Percentiles rank a stretch among this genome's conserved stretches.
phyloP scores from a whole-genome alignment of 2,797 vertebrate genomes.

The Clarias pachynema region DNA sequence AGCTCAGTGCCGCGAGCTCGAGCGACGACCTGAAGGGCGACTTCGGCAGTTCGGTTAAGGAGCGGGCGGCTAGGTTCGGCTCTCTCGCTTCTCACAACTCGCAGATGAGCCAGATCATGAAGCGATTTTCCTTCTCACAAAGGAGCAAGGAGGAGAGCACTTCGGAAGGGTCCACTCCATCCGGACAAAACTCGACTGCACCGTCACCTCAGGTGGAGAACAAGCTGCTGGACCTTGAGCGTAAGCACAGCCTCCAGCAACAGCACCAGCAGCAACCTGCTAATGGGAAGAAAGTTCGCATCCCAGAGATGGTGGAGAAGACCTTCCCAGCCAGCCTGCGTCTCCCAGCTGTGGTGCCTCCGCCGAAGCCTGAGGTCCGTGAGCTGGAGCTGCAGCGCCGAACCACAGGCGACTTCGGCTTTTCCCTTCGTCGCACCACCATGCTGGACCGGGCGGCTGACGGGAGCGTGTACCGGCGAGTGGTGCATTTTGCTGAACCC shows the following conservation, averaged over 20 bases:
- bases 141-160: constrained; percentile 91
- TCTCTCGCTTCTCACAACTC: constrained; percentile 93
- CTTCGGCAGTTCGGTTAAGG: constrained; percentile 82
- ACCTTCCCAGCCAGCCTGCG: constrained; percentile 82
- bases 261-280: constrained; percentile 36
- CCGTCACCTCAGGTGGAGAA: constrained; percentile 91
- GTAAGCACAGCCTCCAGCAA: constrained; percentile 52
- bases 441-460: constrained; percentile 89
- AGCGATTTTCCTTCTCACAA: constrained; percentile 95
- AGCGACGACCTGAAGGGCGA: constrained; percentile 89
- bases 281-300: constrained; percentile 64
- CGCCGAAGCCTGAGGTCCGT: constrained; percentile 75
- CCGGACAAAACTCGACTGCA: constrained; percentile 87
- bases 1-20: constrained; percentile 92
- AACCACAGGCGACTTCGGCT: constrained; percentile 94
- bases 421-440: constrained; percentile 92
- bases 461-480: constrained; percentile 85
- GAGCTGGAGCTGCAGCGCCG: constrained; percentile 90
- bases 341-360: constrained; percentile 83
- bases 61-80: constrained; percentile 90
- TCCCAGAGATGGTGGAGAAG: constrained; percentile 84
- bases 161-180: constrained; percentile 91
- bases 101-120: constrained; percentile 91
- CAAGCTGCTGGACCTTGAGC: constrained; percentile 76
- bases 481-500: constrained; percentile 95